These are phyloP conservation scores for Notolabrus celidotus DNA, from an alignment of 2,797 vertebrate genomes.

Conservation along the genomic window DNA sequence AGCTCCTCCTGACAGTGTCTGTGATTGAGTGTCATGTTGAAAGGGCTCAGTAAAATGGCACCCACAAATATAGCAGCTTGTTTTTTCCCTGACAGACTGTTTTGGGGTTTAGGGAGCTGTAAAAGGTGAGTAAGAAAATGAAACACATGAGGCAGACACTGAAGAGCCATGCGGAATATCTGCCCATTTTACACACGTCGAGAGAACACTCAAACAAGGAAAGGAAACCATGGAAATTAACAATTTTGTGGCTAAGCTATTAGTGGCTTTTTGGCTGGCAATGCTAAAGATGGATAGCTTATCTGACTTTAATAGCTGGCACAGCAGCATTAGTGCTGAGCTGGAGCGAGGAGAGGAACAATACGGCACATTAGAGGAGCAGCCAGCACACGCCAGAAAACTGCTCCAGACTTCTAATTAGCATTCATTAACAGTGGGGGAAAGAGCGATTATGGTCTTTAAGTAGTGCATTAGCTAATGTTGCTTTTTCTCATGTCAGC, in stretches of 20 bases:
- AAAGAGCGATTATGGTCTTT: slow-evolving; percentile 88
- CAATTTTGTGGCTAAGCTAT: slow-evolving; percentile 83
- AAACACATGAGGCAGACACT: slow-evolving; percentile 12
- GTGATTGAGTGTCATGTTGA: slow-evolving; percentile 50
- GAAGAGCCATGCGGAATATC: slow-evolving; percentile 45
- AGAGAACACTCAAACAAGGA: slow-evolving; percentile 62
- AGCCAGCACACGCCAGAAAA: slow-evolving; percentile 81
- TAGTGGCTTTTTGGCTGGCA: slow-evolving; percentile 83
- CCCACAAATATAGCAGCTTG: slow-evolving; percentile 41
- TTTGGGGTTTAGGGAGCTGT: slow-evolving; percentile 44
- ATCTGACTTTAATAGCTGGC: slow-evolving; percentile 86
- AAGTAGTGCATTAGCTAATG: slow-evolving; percentile 89
- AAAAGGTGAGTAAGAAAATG: slow-evolving; percentile 43
- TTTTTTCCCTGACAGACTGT: slow-evolving; percentile 53
- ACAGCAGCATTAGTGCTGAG: slow-evolving; percentile 85
- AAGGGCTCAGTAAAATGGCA: slow-evolving; percentile 41
- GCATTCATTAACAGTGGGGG: slow-evolving; percentile 88
- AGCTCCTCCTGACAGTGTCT: slow-evolving; percentile 30
- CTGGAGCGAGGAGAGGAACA: slow-evolving; percentile 82
- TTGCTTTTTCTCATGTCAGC: slow-evolving; percentile 85
- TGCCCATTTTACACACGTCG: slow-evolving; percentile 48
- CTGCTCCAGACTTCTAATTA: slow-evolving; percentile 87
- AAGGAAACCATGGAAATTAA: slow-evolving; percentile 78
- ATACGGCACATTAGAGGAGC: slow-evolving; percentile 86
- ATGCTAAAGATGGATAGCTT: slow-evolving; percentile 85